Conservation (phyloP, 2,113 vertebrate species). For the Mesoclemmys tuberculata region DNA sequence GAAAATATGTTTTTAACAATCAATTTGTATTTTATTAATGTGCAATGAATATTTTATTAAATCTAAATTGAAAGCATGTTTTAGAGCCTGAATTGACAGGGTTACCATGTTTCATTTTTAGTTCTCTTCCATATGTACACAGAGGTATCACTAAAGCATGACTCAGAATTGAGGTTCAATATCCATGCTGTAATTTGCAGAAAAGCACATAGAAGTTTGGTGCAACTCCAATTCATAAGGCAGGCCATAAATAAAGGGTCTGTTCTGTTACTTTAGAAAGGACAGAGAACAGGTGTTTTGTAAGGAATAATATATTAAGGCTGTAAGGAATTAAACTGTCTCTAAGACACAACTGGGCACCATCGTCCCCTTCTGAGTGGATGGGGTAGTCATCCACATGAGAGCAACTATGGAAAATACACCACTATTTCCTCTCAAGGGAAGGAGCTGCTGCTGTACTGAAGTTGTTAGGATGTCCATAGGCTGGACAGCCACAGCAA, state of each 20-base stretch:
- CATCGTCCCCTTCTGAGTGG: neutral
- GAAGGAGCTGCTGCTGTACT: neutral
- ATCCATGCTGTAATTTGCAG: neutral
- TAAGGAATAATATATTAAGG: neutral
- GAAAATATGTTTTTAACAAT: neutral
- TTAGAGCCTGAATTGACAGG: neutral
- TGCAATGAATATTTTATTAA: neutral
- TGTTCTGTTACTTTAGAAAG: neutral
- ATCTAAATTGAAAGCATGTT: neutral
- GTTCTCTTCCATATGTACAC: neutral
- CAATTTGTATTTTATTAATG: neutral
- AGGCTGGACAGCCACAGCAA: neutral
- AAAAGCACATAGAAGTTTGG: neutral
- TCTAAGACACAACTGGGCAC: neutral
- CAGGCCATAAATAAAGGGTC: neutral
- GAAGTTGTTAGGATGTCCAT: neutral
- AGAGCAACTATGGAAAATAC: neutral
- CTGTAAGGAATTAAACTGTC: neutral
- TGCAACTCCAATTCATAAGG: neutral
- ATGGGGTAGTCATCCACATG: neutral
- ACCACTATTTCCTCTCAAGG: neutral
- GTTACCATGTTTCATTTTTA: neutral
- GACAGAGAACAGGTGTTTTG: neutral
- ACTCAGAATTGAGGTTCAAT: neutral
- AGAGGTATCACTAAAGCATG: neutral